Evolutionary conservation across 2,888 invertebrate genomes (phyloP).

Genomic region (Drosophila longiperda): DNA sequence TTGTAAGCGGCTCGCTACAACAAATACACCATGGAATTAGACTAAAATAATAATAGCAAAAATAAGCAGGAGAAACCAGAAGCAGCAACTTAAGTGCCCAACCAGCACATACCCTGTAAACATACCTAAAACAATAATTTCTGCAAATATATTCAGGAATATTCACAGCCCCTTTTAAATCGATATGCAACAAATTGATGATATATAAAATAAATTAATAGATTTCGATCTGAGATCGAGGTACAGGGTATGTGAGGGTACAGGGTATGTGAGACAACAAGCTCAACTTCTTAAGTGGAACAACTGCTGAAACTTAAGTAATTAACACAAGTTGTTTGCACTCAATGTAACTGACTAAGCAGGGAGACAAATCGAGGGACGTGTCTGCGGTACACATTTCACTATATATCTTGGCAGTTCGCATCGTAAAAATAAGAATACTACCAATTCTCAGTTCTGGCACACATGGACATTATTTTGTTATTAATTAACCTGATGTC

Average conservation of each 20-base stretch:
- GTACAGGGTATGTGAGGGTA: not conserved
- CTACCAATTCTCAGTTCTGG: not conserved
- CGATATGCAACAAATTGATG: not conserved
- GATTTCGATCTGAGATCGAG: not conserved
- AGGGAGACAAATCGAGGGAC: constrained; percentile 3
- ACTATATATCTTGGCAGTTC: not conserved
- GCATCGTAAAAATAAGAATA: constrained; percentile 4
- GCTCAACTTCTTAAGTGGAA: constrained; percentile 67
- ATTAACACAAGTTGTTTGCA: constrained; percentile 78
- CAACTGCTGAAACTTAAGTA: constrained; percentile 79
- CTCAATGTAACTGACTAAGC: constrained; percentile 42
- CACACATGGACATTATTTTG: not conserved
- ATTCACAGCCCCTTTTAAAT: not conserved
- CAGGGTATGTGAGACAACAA: constrained; percentile 4
- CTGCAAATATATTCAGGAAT: not conserved
- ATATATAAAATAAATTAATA: not conserved
- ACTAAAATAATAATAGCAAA: constrained; percentile 56
- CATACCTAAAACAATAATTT: not conserved
- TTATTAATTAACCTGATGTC: not conserved
- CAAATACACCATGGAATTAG: constrained; percentile 64
- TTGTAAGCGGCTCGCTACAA: constrained; percentile 71
- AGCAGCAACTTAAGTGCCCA: not conserved
- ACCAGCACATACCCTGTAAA: not conserved
- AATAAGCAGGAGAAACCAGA: constrained; percentile 7
- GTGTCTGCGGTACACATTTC: not conserved